Base-by-base conservation (phyloP, 2,113 vertebrate genomes). In the Prolemur simus region DNA sequence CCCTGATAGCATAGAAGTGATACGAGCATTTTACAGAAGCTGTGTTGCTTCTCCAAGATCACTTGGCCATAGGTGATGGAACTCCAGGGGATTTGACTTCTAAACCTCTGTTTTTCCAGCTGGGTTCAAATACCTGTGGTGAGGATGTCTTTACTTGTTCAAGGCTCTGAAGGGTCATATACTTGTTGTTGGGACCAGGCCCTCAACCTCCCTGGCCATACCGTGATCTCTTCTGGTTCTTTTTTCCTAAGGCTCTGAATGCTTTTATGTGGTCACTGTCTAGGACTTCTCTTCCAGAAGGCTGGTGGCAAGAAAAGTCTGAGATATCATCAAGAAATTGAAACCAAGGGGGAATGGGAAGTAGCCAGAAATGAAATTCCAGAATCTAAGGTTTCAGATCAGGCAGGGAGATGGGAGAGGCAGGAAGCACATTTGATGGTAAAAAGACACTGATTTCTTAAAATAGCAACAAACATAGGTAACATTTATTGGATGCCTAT, bases 241-340 rank as follows among this genome's bases (percentile, higher is more conserved):
- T 81, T 32, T 25, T 39, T 81, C 60, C 68, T 69, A 56, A 69
- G 49, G 88, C 32, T 69, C 56, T 58, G 39, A 39, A 47, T 56
- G 56, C 14, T 88, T 13, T 20, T 17, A 1, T 49, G n/a, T 74
- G 39, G 34, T 78, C 15, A 27, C 21, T 21, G 1, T 88, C 64
- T 66, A 47, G 77, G 37, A 56, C 60, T 82, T 93, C 34, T 82
- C 63, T 96, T 80, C 58, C 15, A 92, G 74, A 93, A 81, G 69
- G 52, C 58, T 84, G 32, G 13, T 47, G 29, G 54, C 4, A 20
- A 95, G 42, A 71, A 56, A 74, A 89, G 54, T 84, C 71, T 87
- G 66, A 58, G 37, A 23, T 56, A 9, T 45, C 42, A 32, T 80
- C 29, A 60, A 68, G 56, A 97, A 83, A 80, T 68, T 93, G 69